Percentiles rank a stretch among this genome's conserved stretches.
phyloP scores from a whole-genome alignment of 1,140 invertebrate species.

The Zaprionus nigranus region DNA sequence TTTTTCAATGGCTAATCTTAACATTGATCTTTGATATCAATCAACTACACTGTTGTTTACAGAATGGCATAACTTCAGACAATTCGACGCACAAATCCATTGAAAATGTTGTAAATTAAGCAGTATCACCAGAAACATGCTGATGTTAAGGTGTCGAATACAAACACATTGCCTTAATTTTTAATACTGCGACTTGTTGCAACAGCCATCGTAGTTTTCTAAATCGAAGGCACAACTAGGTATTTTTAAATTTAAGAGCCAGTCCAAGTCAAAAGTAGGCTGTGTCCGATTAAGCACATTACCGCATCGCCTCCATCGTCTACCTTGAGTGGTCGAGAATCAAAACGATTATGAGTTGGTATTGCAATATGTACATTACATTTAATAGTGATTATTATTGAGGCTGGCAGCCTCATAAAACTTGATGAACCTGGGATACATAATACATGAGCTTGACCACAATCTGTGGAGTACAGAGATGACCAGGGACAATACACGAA shows the following conservation, averaged over 20 bases:
- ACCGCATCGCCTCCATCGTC: conserved; percentile 12
- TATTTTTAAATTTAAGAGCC: background rate
- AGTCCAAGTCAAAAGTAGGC: no score
- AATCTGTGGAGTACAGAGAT: conserved; percentile 21
- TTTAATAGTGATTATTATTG: conserved; percentile 42
- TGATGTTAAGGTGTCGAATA: background rate
- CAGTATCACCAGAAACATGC: background rate
- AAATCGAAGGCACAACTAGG: background rate
- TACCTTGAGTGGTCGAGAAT: background rate
- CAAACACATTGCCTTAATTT: conserved; percentile 42
- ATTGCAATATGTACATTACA: conserved; percentile 10
- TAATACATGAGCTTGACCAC: conserved; percentile 49
- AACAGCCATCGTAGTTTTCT: background rate
- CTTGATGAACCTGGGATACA: conserved; percentile 21
- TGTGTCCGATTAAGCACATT: conserved; percentile 8
- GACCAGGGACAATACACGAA: conserved; percentile 37
- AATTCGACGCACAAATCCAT: conserved; percentile 22
- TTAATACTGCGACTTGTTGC: background rate
- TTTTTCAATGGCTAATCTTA: conserved; percentile 25
- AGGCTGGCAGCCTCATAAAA: conserved; percentile 29
- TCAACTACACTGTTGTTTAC: conserved; percentile 16
- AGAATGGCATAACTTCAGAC: conserved; percentile 15
- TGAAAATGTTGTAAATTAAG: conserved; percentile 2
- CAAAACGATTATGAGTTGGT: conserved; percentile 3
- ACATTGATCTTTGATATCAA: conserved; percentile 70